Conservation (phyloP, 2,888 invertebrate species). For the Lapara coniferarum region DNA sequence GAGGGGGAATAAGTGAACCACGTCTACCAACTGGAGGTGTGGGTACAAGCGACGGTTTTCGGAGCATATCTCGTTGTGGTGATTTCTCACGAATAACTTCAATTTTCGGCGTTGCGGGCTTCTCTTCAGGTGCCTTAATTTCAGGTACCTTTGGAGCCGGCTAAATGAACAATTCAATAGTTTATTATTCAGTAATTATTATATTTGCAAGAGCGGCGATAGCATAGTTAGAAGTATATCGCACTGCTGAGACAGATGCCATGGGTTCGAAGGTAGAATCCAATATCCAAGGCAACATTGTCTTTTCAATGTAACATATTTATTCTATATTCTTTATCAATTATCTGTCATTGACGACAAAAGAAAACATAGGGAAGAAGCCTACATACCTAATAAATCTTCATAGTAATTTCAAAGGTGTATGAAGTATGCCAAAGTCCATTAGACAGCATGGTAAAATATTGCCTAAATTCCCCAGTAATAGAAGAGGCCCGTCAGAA, state of each 20-base stretch:
- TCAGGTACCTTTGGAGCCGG: constrained; percentile 84
- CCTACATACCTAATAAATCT: too few species aligned
- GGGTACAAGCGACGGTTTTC: constrained; percentile 90
- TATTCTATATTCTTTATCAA: too few species aligned
- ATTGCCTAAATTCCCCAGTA: too few species aligned
- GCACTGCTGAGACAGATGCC: too few species aligned
- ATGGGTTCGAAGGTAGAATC: not conserved
- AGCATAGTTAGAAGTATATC: too few species aligned
- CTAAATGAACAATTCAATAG: constrained; percentile 37
- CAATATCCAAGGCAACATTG: not conserved
- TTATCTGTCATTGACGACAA: too few species aligned
- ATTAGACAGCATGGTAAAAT: too few species aligned
- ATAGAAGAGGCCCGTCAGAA: too few species aligned
- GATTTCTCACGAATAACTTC: constrained; percentile 93
- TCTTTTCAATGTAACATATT: not conserved
- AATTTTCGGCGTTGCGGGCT: constrained; percentile 89
- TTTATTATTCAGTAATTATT: not conserved
- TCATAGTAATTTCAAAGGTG: too few species aligned
- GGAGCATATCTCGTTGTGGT: constrained; percentile 84
- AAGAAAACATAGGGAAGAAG: too few species aligned
- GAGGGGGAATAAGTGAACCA: constrained; percentile 95
- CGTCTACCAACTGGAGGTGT: constrained; percentile 80
- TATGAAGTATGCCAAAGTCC: too few species aligned
- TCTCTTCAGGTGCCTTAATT: constrained; percentile 86
- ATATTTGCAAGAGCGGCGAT: not conserved